Conservation (phyloP, 2,797 vertebrate genomes). For the Micropoecilia bifurca region DNA sequence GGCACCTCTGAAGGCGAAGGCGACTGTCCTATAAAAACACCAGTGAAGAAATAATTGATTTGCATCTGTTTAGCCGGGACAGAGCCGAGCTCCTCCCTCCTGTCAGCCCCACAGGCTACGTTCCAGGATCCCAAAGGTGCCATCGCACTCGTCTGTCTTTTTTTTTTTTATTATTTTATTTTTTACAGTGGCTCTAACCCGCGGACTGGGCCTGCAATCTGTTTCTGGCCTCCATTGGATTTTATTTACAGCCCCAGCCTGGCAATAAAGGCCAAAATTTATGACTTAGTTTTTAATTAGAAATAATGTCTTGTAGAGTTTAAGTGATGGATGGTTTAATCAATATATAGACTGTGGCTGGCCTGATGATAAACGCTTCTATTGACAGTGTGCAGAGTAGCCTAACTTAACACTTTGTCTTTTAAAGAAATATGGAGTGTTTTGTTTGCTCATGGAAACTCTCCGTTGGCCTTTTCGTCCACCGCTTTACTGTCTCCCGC, state of each 20-base stretch:
- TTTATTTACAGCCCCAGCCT: constrained; percentile 87
- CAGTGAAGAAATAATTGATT: constrained; percentile 67
- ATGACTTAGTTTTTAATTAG: constrained; percentile 92
- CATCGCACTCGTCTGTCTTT: constrained; percentile 56
- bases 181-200: constrained; percentile 67
- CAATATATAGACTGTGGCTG: constrained; percentile 79
- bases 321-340: constrained; percentile 86
- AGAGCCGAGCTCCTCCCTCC: constrained; percentile 40
- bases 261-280: constrained; percentile 86
- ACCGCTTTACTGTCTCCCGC: constrained; percentile 36
- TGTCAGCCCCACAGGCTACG: constrained; percentile 22
- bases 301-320: constrained; percentile 89
- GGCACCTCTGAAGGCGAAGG: constrained; percentile 20
- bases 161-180: constrained; percentile 34
- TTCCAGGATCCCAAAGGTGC: constrained; percentile 60
- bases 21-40: constrained; percentile 56
- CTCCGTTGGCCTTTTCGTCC: constrained; percentile 21
- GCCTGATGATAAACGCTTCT: constrained; percentile 73
- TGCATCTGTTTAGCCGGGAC: constrained; percentile 65
- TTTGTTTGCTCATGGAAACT: constrained; percentile 58
- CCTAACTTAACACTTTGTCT: constrained; percentile 77
- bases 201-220: constrained; percentile 61
- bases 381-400: constrained; percentile 72
- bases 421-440: constrained; percentile 66
- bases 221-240: constrained; percentile 76